Conservation (phyloP, 2,888 invertebrate genomes). For the Neoscelio sp. region DNA sequence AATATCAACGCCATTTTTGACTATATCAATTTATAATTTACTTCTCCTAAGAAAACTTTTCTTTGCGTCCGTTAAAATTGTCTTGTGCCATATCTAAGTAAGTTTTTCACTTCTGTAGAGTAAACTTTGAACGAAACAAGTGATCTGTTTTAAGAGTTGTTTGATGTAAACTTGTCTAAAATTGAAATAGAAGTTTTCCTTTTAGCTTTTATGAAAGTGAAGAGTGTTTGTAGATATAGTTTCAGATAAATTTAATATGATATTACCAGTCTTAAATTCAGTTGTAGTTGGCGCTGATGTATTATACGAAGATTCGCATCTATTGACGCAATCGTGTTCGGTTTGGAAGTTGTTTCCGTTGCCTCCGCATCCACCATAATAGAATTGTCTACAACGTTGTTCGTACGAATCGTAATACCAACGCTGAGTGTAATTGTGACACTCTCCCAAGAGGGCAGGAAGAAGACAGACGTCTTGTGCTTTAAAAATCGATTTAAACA, state of each 20-base stretch:
- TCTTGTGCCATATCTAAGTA: too few relatives aligned
- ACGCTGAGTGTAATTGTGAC: slow-evolving; percentile 88
- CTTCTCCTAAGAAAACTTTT: too few relatives aligned
- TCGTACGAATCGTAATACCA: slow-evolving; percentile 94
- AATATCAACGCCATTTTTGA: too few relatives aligned
- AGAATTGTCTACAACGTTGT: slow-evolving; percentile 90
- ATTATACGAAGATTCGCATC: slow-evolving; percentile 85
- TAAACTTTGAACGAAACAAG: too few relatives aligned
- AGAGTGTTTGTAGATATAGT: too few relatives aligned
- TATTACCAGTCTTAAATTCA: slow-evolving; percentile 80
- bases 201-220: too few relatives aligned
- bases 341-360: slow-evolving; percentile 94
- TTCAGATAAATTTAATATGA: too few relatives aligned
- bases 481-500: slow-evolving; percentile 72
- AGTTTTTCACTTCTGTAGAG: too few relatives aligned
- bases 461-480: slow-evolving; percentile 89
- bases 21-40: background rate
- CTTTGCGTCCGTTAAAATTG: too few relatives aligned
- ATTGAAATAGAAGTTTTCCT: too few relatives aligned
- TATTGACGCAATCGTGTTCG: slow-evolving; percentile 87
- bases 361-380: slow-evolving; percentile 96
- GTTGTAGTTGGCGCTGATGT: slow-evolving; percentile 82
- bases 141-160: too few relatives aligned
- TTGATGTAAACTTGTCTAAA: too few relatives aligned
- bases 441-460: slow-evolving; percentile 91